A percentile compares a stretch with the other conserved stretches of the same genome.
These are phyloP conservation scores for Luperina nickerlii DNA, from an alignment of 2,888 invertebrate species.

Conservation along the genomic window DNA sequence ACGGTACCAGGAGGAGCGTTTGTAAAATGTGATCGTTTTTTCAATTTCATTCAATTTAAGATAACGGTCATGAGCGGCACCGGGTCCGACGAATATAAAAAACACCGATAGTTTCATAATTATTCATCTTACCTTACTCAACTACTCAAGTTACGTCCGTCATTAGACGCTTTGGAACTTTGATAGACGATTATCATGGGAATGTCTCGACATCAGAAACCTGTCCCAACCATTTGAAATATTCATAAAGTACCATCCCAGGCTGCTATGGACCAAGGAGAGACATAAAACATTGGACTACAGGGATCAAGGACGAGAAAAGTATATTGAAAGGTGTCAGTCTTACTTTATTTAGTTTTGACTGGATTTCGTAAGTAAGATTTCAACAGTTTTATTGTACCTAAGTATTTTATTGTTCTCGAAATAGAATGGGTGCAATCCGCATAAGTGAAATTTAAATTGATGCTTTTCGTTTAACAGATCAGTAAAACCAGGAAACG, in stretches of 20 bases:
- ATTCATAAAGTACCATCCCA: conserved; percentile 23
- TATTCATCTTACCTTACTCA: background rate
- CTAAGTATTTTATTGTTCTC: background rate
- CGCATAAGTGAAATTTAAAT: background rate
- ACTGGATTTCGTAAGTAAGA: background rate
- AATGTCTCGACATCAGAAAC: conserved; percentile 22
- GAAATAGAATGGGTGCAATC: background rate
- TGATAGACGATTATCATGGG: conserved; percentile 22
- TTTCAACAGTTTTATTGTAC: background rate
- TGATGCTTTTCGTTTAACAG: background rate
- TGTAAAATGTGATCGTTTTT: background rate
- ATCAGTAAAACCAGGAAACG: background rate
- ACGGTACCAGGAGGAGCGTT: background rate
- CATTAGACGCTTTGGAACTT: background rate
- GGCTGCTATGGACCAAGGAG: background rate
- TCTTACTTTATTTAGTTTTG: conserved; percentile 16
- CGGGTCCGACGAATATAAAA: background rate
- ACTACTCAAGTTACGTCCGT: background rate
- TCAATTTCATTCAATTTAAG: too few relatives aligned
- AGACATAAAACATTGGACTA: conserved; percentile 11
- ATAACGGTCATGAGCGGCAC: background rate
- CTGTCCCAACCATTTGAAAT: conserved; percentile 30
- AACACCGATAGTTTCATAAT: background rate
- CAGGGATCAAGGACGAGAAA: conserved; percentile 6
- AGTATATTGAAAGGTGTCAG: conserved; percentile 29